Percentiles rank a stretch among this genome's conserved stretches.
phyloP scores from a whole-genome alignment of 2,113 vertebrate genomes.

The Phoenicopterus ruber region DNA sequence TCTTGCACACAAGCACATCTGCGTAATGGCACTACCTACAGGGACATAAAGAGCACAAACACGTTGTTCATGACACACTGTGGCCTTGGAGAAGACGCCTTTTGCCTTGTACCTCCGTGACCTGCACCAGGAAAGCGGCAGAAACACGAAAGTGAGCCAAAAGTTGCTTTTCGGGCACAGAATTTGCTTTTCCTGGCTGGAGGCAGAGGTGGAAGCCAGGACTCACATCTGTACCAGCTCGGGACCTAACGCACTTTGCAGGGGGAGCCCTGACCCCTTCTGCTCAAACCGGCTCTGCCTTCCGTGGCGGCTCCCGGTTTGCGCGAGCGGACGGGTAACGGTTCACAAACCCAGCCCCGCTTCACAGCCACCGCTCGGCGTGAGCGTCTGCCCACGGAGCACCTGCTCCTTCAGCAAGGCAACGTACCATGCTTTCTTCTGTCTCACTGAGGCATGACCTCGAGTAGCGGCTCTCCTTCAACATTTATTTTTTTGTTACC shows the following conservation, averaged over 20 bases:
- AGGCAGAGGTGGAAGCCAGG: neutral
- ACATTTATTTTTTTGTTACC: neutral
- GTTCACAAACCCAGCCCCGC: neutral
- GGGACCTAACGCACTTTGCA: neutral
- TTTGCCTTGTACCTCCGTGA: neutral
- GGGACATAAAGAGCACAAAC: rapidly evolving
- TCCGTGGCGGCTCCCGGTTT: neutral
- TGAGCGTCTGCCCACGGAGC: neutral
- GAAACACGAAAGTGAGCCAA: neutral
- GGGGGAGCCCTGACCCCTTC: too few relatives aligned
- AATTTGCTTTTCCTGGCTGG: neutral
- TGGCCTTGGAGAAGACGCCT: neutral
- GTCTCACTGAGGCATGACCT: neutral
- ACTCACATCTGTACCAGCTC: rapidly evolving
- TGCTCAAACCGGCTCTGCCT: neutral
- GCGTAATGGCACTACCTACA: too few relatives aligned
- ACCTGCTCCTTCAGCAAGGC: neutral
- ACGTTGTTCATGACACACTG: rapidly evolving
- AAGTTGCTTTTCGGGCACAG: neutral
- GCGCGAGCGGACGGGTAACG: neutral
- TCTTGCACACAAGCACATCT: rapidly evolving
- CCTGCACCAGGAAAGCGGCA: neutral
- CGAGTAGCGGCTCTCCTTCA: neutral
- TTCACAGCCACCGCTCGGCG: neutral
- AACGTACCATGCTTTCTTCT: rapidly evolving